These are phyloP conservation scores for Ptychodera flava DNA, from an alignment of 35 echinoderm and acorn worm genomes.

Conservation along the genomic window DNA sequence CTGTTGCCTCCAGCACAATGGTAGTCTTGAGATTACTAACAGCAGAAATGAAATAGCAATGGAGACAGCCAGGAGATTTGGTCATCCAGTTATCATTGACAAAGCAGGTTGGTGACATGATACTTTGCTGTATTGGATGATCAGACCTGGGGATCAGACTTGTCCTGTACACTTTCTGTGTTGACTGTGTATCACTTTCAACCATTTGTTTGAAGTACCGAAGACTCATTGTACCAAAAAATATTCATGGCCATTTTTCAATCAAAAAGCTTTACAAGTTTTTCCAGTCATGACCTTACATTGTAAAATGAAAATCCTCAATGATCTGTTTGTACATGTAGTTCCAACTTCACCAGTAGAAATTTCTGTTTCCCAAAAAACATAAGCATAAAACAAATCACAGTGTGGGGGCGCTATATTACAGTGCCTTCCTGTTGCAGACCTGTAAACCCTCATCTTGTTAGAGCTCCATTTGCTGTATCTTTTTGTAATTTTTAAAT, in stretches of 20 bases:
- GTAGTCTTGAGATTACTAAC: slow-evolving; percentile 40
- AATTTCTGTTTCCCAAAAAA: too few species aligned
- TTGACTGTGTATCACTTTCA: background rate
- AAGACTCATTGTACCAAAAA: background rate
- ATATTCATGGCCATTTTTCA: background rate
- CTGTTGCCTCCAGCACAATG: slow-evolving; percentile 76
- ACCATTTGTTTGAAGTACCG: background rate
- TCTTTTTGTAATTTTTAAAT: too few species aligned
- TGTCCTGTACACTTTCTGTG: background rate
- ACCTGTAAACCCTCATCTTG: too few species aligned
- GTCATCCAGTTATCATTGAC: slow-evolving; percentile 77
- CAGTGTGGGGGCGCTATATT: too few species aligned
- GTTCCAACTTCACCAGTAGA: too few species aligned
- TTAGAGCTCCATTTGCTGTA: too few species aligned
- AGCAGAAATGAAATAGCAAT: slow-evolving; percentile 57
- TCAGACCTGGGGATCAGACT: background rate
- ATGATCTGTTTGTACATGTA: too few species aligned
- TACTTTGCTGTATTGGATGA: background rate
- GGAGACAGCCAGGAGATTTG: slow-evolving; percentile 72
- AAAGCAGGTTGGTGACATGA: slow-evolving; percentile 60
- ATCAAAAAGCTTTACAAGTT: background rate
- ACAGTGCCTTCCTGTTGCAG: too few species aligned
- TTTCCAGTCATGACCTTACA: too few species aligned
- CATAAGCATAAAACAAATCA: too few species aligned
- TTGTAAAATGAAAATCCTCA: too few species aligned